These are phyloP conservation scores for Pseudomyrmex sp. DNA, from an alignment of 1,140 invertebrate genomes.

Conservation along the genomic window DNA sequence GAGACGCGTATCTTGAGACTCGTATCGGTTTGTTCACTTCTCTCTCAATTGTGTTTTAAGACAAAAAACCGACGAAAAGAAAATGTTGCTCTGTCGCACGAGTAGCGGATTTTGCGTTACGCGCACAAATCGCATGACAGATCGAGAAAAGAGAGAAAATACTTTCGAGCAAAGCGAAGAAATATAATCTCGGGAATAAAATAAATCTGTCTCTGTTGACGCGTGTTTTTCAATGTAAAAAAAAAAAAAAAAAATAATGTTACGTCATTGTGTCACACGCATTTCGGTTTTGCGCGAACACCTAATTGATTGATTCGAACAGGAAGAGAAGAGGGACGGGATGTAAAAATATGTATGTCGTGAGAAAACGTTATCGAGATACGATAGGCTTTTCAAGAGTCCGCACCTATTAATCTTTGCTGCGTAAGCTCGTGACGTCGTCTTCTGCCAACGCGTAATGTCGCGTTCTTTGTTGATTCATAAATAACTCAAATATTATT, in stretches of 20 bases:
- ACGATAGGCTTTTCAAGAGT: background rate
- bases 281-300: background rate
- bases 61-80: background rate
- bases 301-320: background rate
- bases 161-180: no score
- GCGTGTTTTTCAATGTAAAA: no score
- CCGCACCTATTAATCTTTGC: conserved; percentile 27
- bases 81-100: background rate
- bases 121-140: background rate
- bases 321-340: background rate
- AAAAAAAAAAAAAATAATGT: conserved; percentile 14
- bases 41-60: no score
- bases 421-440: conserved; percentile 15
- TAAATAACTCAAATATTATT: background rate
- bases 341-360: no score
- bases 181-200: no score
- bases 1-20: background rate
- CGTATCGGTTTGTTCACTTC: background rate
- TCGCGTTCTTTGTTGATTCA: background rate
- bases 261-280: conserved; percentile 11
- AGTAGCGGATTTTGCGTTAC: no score
- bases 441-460: conserved; percentile 4
- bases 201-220: no score
- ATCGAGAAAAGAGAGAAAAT: background rate
- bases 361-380: conserved; percentile 13